Conservation (phyloP, 1,140 invertebrate genomes). For the Ceratina japonica region DNA sequence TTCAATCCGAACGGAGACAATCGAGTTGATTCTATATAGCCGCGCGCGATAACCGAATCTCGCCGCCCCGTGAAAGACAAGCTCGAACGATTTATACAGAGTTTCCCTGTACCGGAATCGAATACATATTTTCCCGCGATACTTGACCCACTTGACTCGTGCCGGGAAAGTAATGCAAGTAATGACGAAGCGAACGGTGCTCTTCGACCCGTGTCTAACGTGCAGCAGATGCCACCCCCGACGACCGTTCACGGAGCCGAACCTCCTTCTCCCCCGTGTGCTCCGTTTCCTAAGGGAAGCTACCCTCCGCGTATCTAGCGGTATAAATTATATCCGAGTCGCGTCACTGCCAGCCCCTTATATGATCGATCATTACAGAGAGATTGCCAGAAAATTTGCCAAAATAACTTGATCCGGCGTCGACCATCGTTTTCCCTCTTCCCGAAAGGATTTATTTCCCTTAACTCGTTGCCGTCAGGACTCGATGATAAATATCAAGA, state of each 20-base stretch:
- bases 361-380: constrained; percentile 80
- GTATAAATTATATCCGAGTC: constrained; percentile 79
- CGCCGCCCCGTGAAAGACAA: not conserved
- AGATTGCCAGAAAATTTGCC: constrained; percentile 77
- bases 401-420: constrained; percentile 60
- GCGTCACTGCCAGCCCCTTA: constrained; percentile 77
- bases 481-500: too few relatives aligned
- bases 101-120: not conserved
- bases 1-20: constrained; percentile 14
- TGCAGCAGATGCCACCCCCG: constrained; percentile 78
- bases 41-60: not conserved
- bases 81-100: constrained; percentile 7
- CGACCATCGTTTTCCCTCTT: too few relatives aligned
- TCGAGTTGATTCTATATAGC: not conserved
- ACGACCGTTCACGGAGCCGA: constrained; percentile 27
- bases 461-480: too few relatives aligned
- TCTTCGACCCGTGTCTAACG: constrained; percentile 79
- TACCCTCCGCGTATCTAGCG: constrained; percentile 74
- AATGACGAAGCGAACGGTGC: constrained; percentile 73
- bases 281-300: constrained; percentile 69
- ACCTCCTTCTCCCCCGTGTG: constrained; percentile 29
- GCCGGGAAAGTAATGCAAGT: constrained; percentile 66
- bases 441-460: too few relatives aligned
- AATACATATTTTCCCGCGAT: constrained; percentile 50
- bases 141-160: constrained; percentile 75